A percentile compares a stretch with the other conserved stretches of the same genome.
Evolutionary conservation across 2,888 invertebrate genomes (phyloP).

Genomic region (Hyppa rectilinea): DNA sequence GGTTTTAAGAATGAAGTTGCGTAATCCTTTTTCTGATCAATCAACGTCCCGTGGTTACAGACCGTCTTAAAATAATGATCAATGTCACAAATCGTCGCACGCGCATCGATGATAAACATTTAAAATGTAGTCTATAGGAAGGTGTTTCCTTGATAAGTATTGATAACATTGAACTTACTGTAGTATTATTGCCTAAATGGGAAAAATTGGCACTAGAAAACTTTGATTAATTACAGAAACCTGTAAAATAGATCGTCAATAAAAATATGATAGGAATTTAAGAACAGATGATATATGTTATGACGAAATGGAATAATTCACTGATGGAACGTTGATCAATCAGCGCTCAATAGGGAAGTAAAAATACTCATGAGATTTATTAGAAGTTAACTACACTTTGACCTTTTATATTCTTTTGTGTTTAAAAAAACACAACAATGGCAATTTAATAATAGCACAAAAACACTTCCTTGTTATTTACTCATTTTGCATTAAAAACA

Average conservation of each 20-base stretch:
- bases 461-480: slow-evolving; percentile 55
- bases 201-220: background rate
- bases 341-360: slow-evolving; percentile 32
- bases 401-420: slow-evolving; percentile 49
- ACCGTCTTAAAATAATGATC: background rate
- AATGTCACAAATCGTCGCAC: slow-evolving; percentile 4
- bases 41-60: background rate
- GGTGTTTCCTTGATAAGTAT: no score
- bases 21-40: slow-evolving; percentile 9
- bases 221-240: background rate
- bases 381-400: slow-evolving; percentile 41
- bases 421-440: slow-evolving; percentile 58
- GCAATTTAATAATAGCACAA: slow-evolving; percentile 45
- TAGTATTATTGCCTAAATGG: background rate
- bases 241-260: background rate
- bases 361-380: slow-evolving; percentile 27
- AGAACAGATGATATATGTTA: background rate
- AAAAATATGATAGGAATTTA: background rate
- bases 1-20: slow-evolving; percentile 5
- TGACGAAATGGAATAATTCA: slow-evolving; percentile 3
- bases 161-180: background rate
- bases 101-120: background rate
- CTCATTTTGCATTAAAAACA: slow-evolving; percentile 41
- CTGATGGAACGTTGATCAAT: slow-evolving; percentile 8
- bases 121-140: background rate